These are phyloP conservation scores for Gorsachius magnificus DNA, from an alignment of 2,797 vertebrate species.

Conservation along the genomic window DNA sequence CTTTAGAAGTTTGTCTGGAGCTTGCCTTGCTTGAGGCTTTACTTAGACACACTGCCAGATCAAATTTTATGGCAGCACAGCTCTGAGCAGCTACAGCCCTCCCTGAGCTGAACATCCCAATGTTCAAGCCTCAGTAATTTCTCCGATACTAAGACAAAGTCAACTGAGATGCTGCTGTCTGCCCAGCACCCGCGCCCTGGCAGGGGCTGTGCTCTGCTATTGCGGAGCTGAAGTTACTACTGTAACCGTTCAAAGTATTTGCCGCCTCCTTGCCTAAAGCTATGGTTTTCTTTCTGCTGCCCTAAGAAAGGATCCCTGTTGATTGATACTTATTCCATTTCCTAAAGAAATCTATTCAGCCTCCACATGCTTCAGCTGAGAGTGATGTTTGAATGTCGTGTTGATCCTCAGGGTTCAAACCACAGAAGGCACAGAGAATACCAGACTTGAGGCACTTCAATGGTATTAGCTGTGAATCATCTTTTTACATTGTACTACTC, in stretches of 20 bases:
- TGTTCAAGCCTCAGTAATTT: neutral
- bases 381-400: neutral
- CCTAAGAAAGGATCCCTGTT: conserved; percentile 23
- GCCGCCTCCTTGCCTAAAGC: conserved; percentile 16
- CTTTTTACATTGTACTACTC: conserved; percentile 37
- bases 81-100: neutral
- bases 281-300: neutral
- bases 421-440: conserved; percentile 35
- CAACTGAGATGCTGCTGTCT: neutral
- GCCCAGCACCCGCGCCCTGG: neutral
- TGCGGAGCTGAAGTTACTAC: neutral
- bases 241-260: neutral
- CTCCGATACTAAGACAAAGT: neutral
- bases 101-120: neutral
- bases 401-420: conserved; percentile 41
- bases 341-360: conserved; percentile 41
- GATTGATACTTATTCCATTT: conserved; percentile 44
- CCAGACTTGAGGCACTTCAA: conserved; percentile 27
- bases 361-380: conserved; percentile 17
- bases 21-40: neutral
- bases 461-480: conserved; percentile 29
- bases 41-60: neutral
- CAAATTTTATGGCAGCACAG: neutral
- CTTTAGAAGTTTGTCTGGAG: neutral
- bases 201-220: neutral